Base-by-base conservation (phyloP, 2,888 invertebrate genomes). In the Andrena hattorfiana region DNA sequence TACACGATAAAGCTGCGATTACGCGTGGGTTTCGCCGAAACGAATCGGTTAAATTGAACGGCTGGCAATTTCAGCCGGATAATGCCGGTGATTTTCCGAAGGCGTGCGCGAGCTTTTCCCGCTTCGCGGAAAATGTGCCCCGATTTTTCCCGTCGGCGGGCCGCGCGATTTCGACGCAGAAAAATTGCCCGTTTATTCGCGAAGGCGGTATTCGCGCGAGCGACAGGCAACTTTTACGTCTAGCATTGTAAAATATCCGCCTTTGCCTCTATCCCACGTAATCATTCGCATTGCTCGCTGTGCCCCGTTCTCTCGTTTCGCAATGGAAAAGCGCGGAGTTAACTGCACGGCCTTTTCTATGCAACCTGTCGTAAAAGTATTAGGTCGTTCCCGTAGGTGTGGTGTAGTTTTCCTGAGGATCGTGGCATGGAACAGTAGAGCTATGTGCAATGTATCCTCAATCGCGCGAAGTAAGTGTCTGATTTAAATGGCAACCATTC, bases 11-110 rank as follows among this genome's bases (percentile, higher is more conserved):
- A 79, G 66, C 69, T 71, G 30, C 84, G 60, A 80, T 85, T 84
- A 82, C 76, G 83, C 63, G 54, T 62, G 48, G 64, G 84, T 84
- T 84, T 75, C 81, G 73, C 70, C 83, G 77, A 87, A 85, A 87
- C 86, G 87, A 88, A 89, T 91, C 84, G 83, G 83, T 42, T 79
- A 87, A 90, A 90, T 90, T 88, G 91, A 90, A 89, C 89, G 82
- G 77, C 81, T 77, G 75, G 77, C 87, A 85, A 85, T 87, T 81
- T 85, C 83, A 74, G 85, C 64, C 77, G 63, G 63, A 54, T 88
- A 87, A 89, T 88, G 85, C 75, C 85, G 82, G 88, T 87, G 84
- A 90, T 91, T 91, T 84, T n/a, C 62, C 71, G 73, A 75, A 78
- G 81, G 76, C 72, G 67, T 72, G 69, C 54, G 74, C 54, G 56